phyloP scores from a whole-genome alignment of 2,888 invertebrate genomes.

The Drosophila atripex region DNA sequence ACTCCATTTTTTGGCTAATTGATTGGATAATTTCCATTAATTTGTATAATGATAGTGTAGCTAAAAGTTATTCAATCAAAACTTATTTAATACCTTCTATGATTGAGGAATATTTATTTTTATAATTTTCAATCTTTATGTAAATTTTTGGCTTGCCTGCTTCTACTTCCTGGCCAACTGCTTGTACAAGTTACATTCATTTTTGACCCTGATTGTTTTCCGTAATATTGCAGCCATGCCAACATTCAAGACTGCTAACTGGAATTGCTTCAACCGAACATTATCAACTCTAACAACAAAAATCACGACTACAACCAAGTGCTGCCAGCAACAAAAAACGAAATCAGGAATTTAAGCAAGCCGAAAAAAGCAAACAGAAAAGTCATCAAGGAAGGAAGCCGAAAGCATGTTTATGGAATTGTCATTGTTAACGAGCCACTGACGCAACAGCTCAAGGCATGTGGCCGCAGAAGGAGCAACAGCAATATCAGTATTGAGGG shows the following conservation, averaged over 20 bases:
- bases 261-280: constrained; percentile 66
- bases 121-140: not conserved
- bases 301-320: constrained; percentile 33
- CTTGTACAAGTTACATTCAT: constrained; percentile 34
- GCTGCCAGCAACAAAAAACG: constrained; percentile 45
- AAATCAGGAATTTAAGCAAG: constrained; percentile 47
- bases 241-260: constrained; percentile 71
- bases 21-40: constrained; percentile 50
- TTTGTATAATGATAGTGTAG: constrained; percentile 5
- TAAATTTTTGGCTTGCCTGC: not conserved
- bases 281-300: constrained; percentile 51
- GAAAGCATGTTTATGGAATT: constrained; percentile 65
- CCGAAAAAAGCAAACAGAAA: constrained; percentile 18
- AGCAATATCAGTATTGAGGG: constrained; percentile 15
- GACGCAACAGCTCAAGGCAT: constrained; percentile 46
- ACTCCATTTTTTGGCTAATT: constrained; percentile 37
- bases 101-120: not conserved
- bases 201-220: constrained; percentile 4
- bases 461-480: constrained; percentile 45
- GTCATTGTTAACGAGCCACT: constrained; percentile 53
- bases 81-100: not conserved
- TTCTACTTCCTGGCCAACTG: constrained; percentile 29
- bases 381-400: constrained; percentile 44
- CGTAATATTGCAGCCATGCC: constrained; percentile 61
- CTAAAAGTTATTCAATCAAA: not conserved